Base-by-base conservation (phyloP, 2,113 vertebrate species). In the Empidonax traillii region DNA sequence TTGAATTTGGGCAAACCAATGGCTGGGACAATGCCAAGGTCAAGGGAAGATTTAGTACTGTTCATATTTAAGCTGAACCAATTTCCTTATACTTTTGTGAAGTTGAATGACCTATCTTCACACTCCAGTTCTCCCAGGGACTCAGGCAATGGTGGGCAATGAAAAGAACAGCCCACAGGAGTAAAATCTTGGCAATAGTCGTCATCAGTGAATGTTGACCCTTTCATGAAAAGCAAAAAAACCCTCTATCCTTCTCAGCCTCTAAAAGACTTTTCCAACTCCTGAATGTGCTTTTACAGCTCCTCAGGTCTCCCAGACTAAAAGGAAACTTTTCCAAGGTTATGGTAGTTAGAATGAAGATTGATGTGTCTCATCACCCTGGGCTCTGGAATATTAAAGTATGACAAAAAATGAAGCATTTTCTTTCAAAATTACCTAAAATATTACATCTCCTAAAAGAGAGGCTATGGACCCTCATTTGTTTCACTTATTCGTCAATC, bases 391-490 rank as follows among this genome's bases (percentile, higher is more conserved):
- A 93, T 90, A 77, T 83, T 94, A 95, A 94, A 91, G 61, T 71
- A 59, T 33, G 51, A 69, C 58, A 76, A 89, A 90, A 80, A 73
- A 71, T 53, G 10, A 93, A 90, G 23, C 27, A 67, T 93, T 94
- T 96, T 80, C 21, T 83, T 90, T 90, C 82, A 92, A 75, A 88
- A 83, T 81, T 77, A 55, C 24, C 59, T 90, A 14, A 88, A 88
- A 52, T 90, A 92, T 59, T 84, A 35, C 18, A 37, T 81, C 30
- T 77, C 33, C 28, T 92, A 63, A 71, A 72, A 85, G 59, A 39
- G 33, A 83, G 28, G 23, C 16, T 71, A 28, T 44, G 22, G 67
- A 71, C 27, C 8, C 47, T 86, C 24, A 2, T 92, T 94, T 92
- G 33, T 96, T 95, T 97, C 53, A 81, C 68, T 90, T 91, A 80